Conservation (phyloP, 1,140 invertebrate species). For the Drosophila virilis region DNA sequence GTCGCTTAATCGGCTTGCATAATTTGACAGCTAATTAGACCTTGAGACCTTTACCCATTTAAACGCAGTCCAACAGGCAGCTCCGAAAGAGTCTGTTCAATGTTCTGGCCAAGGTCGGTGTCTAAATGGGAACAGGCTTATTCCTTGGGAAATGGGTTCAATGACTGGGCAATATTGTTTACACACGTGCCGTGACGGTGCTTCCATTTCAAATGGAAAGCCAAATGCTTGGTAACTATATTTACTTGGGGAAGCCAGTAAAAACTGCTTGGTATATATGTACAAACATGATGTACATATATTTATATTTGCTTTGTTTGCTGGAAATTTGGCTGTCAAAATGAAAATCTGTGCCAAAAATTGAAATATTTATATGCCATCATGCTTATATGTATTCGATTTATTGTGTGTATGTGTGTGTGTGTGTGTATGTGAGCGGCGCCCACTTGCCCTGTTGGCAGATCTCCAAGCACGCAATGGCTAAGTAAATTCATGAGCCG, state of each 20-base stretch:
- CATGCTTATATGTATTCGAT: neutral
- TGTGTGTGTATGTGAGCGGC: slow-evolving; percentile 9
- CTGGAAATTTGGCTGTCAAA: slow-evolving; percentile 1
- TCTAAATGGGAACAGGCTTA: neutral
- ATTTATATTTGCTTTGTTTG: slow-evolving; percentile 12
- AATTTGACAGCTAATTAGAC: neutral
- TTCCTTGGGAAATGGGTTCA: slow-evolving; percentile 1
- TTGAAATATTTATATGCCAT: neutral
- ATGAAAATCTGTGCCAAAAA: slow-evolving; percentile 30
- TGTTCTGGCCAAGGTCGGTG: neutral
- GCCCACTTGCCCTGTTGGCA: slow-evolving; percentile 3
- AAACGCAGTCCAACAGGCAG: neutral
- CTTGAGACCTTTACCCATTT: no score
- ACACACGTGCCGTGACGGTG: slow-evolving; percentile 26
- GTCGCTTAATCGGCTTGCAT: neutral
- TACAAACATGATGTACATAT: slow-evolving; percentile 4
- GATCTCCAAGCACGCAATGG: slow-evolving; percentile 16
- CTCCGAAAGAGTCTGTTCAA: neutral
- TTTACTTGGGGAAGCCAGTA: slow-evolving; percentile 3
- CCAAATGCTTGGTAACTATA: slow-evolving; percentile 25
- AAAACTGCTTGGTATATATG: slow-evolving; percentile 3
- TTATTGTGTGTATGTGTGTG: neutral
- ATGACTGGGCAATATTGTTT: slow-evolving; percentile 27
- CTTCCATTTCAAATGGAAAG: slow-evolving; percentile 24
- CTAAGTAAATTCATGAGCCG: slow-evolving; percentile 19